phyloP scores from a whole-genome alignment of 2,888 invertebrate species.

The Saturnia japonica region DNA sequence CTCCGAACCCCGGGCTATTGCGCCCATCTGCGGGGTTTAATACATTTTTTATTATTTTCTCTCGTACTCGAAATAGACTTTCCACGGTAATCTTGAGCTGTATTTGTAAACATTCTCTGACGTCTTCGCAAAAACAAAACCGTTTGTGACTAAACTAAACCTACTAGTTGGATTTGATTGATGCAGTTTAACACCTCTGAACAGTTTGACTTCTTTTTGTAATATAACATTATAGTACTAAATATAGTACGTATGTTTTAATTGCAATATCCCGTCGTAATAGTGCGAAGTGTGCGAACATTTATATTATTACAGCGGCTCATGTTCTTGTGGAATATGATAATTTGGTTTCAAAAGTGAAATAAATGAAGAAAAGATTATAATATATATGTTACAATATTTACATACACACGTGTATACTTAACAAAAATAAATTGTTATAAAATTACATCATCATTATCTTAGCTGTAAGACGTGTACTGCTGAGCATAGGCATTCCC shows the following conservation, averaged over 20 bases:
- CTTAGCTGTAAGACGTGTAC: too few relatives aligned
- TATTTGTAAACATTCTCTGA: slow-evolving; percentile 8
- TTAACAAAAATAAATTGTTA: too few relatives aligned
- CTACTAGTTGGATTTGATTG: background rate
- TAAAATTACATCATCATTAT: too few relatives aligned
- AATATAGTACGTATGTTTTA: background rate
- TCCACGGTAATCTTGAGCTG: slow-evolving; percentile 33
- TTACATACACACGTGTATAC: too few relatives aligned
- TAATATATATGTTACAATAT: too few relatives aligned
- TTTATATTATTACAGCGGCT: too few relatives aligned
- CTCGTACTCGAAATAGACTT: slow-evolving; percentile 47
- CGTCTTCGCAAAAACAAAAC: background rate
- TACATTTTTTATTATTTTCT: slow-evolving; percentile 65
- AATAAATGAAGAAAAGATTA: too few relatives aligned
- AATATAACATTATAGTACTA: background rate
- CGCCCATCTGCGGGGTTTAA: slow-evolving; percentile 59
- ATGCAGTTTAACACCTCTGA: background rate
- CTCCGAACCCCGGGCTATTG: slow-evolving; percentile 45
- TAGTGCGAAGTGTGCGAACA: too few relatives aligned
- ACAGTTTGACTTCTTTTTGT: background rate
- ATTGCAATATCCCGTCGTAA: too few relatives aligned
- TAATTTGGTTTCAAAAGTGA: too few relatives aligned
- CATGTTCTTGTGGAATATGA: too few relatives aligned
- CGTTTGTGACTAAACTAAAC: background rate
- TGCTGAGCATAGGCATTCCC: too few relatives aligned